Evolutionary conservation across 2,113 vertebrate genomes (phyloP).

Genomic region (Rattus norvegicus): DNA sequence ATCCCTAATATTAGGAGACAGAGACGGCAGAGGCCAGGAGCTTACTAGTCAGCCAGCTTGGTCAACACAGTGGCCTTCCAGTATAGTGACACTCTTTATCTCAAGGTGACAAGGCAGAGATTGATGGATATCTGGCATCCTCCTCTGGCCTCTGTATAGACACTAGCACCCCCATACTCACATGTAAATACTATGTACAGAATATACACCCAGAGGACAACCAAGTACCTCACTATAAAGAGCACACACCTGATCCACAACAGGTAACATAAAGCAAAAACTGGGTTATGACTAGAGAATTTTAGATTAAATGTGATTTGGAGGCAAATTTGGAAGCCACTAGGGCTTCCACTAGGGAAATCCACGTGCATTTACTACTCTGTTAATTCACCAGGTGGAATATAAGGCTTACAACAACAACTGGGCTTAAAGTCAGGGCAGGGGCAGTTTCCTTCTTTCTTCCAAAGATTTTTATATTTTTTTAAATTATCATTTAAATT

Average conservation of each 20-base stretch:
- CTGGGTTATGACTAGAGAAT: background rate
- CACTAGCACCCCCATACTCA: too few relatives aligned
- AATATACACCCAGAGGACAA: background rate
- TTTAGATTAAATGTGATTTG: background rate
- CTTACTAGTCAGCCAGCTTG: background rate
- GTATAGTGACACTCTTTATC: background rate
- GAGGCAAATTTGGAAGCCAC: too few relatives aligned
- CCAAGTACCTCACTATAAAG: background rate
- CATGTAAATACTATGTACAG: background rate
- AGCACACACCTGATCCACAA: background rate
- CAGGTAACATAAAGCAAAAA: background rate
- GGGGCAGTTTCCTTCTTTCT: too few relatives aligned
- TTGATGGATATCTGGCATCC: background rate
- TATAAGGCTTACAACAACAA: too few relatives aligned
- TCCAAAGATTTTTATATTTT: too few relatives aligned
- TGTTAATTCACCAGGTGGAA: too few relatives aligned
- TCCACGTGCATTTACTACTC: too few relatives aligned
- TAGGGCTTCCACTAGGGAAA: too few relatives aligned
- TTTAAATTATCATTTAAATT: too few relatives aligned
- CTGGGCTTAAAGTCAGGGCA: too few relatives aligned
- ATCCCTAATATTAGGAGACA: background rate
- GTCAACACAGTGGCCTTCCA: background rate
- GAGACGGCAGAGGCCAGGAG: background rate
- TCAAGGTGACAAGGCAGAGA: background rate
- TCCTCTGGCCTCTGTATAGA: background rate